Evolutionary conservation across 1,140 invertebrate genomes (phyloP), one percentile per base, ranked within the genome.

Genomic region (Halictus rubicundus): DNA sequence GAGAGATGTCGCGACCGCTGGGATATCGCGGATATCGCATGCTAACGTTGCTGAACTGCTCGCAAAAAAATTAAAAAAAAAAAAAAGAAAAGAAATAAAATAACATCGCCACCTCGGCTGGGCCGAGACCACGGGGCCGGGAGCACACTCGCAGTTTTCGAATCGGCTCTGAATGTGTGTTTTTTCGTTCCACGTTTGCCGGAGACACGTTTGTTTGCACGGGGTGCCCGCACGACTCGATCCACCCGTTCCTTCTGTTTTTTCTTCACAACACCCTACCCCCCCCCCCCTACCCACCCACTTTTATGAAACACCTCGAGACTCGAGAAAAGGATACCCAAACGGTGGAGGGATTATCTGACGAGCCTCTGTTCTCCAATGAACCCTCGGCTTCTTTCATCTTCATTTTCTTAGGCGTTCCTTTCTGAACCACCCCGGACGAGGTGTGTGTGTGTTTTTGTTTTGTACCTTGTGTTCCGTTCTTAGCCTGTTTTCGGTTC

Each of bases 181-280:
- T 23, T 68, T 80, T 46, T 46, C 21, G n/a, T 46, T n/a, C 9
- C 37, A 63, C 77, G 54, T 32, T 32, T 32, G 32, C 60, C 32
- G 69, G 73, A 68, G 52, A 85, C 78, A 76, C 63, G 60, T 73
- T 79, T 88, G 72, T 89, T 46, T 89, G 85, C 88, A 90, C 87
- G 86, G 83, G 83, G 78, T 78, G 82, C 84, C 84, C 83, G 88
- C 88, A 89, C 88, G 87, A 80, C 75, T 82, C 59, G 52, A 57
- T 9, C 21, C 19, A n/a, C 54, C 49, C 49, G 16, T 21, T 21
- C 49, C 49, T 72, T 64, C 59, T 69, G 37, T 68, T n/a, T n/a
- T 25, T 74, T 25, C 74, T 14, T 46, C 42, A 32, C 32, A 32
- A 32, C 32, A 32, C 1, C 32, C 32, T 1, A 5, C 32, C 32